Conservation (phyloP, 2,888 invertebrate genomes). For the Philereme transversata region DNA sequence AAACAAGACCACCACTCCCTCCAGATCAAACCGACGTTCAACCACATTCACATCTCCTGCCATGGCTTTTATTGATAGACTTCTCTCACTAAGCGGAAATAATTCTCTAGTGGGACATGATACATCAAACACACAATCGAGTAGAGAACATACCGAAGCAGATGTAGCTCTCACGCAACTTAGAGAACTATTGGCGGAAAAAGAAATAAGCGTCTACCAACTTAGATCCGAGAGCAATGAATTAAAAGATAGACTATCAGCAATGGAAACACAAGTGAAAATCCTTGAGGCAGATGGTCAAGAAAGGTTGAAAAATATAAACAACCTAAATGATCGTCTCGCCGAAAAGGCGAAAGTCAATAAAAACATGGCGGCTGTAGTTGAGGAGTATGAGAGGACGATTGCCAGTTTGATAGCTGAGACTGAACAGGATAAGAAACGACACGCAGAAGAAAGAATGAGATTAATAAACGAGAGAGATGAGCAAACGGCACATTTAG, state of each 20-base stretch:
- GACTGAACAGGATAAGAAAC: constrained; percentile 87
- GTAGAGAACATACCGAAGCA: constrained; percentile 63
- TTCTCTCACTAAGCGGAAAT: constrained; percentile 72
- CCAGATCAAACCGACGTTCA: constrained; percentile 68
- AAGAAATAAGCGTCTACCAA: constrained; percentile 80
- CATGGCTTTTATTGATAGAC: constrained; percentile 80
- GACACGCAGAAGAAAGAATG: constrained; percentile 78
- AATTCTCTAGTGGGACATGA: constrained; percentile 59
- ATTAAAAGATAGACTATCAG: constrained; percentile 71
- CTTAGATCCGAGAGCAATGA: constrained; percentile 78
- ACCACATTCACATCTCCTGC: constrained; percentile 77
- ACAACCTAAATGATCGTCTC: constrained; percentile 66
- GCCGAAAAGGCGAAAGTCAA: constrained; percentile 74
- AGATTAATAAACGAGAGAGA: constrained; percentile 84
- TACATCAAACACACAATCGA: constrained; percentile 48
- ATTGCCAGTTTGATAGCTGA: constrained; percentile 89
- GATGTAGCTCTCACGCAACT: constrained; percentile 69
- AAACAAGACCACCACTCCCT: constrained; percentile 62
- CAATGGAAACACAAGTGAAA: constrained; percentile 68
- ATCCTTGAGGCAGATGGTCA: constrained; percentile 63
- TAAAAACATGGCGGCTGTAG: constrained; percentile 86
- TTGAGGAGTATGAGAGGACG: constrained; percentile 91
- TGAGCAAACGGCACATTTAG: constrained; percentile 84
- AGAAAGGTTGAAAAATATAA: constrained; percentile 64
- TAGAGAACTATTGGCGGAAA: constrained; percentile 80